phyloP scores from a whole-genome alignment of 2,113 vertebrate species.

The Macquaria australasica region DNA sequence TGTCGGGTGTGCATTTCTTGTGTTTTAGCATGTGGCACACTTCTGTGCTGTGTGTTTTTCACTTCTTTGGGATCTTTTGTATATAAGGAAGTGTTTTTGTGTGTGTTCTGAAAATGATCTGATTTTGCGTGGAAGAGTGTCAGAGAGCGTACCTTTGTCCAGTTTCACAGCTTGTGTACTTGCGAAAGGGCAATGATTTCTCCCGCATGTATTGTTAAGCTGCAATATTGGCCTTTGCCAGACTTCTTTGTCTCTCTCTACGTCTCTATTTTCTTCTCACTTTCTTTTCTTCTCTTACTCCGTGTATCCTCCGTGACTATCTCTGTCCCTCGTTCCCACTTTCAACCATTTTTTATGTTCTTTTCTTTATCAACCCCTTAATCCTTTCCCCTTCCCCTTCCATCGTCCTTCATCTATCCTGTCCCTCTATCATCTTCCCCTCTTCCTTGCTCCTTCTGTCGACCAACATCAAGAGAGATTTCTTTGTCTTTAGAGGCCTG shows the following conservation, averaged over 20 bases:
- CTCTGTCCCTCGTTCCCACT: background rate
- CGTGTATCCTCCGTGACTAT: background rate
- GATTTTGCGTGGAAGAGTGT: background rate
- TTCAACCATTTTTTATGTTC: background rate
- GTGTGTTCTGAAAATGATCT: background rate
- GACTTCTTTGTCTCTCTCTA: slow-evolving; percentile 2
- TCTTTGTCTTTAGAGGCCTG: slow-evolving; percentile 12
- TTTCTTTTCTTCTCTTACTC: slow-evolving; percentile 15
- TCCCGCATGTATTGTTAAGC: slow-evolving; percentile 33
- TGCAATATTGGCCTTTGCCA: slow-evolving; percentile 34
- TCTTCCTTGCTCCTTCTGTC: background rate
- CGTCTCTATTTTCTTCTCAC: background rate
- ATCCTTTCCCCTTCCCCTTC: background rate
- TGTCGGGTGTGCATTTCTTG: background rate
- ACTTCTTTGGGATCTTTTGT: slow-evolving; percentile 24
- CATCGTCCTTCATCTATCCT: background rate
- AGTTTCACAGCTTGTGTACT: slow-evolving; percentile 6
- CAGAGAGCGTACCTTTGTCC: background rate
- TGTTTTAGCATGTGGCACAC: slow-evolving; percentile 45
- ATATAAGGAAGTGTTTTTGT: slow-evolving; percentile 8
- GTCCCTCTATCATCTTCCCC: background rate
- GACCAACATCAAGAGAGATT: background rate
- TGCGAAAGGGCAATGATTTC: slow-evolving; percentile 39
- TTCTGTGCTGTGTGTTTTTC: slow-evolving; percentile 14
- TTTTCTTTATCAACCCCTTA: background rate